Conservation (phyloP, 1,140 invertebrate species). For the Magallana ariakensis region DNA sequence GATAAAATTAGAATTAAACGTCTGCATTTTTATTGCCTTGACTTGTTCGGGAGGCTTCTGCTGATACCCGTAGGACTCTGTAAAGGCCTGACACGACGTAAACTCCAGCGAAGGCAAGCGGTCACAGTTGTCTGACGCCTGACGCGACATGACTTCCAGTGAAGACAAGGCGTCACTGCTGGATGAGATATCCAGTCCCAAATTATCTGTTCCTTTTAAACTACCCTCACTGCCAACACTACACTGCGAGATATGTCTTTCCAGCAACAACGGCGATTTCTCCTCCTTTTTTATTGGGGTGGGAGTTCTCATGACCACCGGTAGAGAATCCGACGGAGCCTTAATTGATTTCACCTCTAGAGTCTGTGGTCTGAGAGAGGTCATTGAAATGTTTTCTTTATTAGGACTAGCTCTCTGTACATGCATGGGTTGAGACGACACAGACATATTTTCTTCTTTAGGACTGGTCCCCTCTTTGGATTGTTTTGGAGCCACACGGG, state of each 20-base stretch:
- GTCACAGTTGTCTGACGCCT: conserved; percentile 35
- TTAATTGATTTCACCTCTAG: background rate
- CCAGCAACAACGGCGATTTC: conserved; percentile 44
- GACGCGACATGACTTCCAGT: background rate
- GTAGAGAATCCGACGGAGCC: background rate
- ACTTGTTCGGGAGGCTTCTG: conserved; percentile 44
- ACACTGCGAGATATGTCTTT: conserved; percentile 45
- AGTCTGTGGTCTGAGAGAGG: background rate
- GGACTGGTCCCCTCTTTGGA: background rate
- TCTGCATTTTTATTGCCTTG: conserved; percentile 33
- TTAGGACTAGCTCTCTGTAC: conserved; percentile 7
- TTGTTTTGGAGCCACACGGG: conserved; percentile 40
- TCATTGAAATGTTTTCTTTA: background rate
- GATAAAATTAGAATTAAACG: background rate
- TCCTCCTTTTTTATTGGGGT: conserved; percentile 28
- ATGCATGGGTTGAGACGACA: background rate
- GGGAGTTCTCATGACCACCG: conserved; percentile 48
- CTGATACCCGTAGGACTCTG: conserved; percentile 13
- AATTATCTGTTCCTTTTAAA: conserved; percentile 53
- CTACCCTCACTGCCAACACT: conserved; percentile 46
- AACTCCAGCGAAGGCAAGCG: background rate
- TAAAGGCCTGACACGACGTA: background rate
- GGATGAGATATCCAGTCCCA: conserved; percentile 37
- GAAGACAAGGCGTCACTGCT: conserved; percentile 37
- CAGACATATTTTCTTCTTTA: background rate